Conservation (phyloP, 2,113 vertebrate genomes). For the Misgurnus mizolepis region DNA sequence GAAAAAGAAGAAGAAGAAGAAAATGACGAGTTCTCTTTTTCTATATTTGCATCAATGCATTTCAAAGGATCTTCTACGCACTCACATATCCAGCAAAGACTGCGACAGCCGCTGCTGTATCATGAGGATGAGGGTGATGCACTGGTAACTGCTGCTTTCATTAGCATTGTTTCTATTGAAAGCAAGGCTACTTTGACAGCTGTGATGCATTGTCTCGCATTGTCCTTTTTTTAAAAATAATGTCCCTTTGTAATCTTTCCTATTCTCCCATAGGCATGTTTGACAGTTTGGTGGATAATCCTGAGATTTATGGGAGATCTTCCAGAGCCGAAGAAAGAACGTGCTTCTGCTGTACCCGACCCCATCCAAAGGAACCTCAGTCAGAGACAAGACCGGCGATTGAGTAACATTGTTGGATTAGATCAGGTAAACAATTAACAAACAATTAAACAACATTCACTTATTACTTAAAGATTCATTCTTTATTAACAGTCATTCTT, state of each 20-base stretch:
- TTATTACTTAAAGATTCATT: not conserved
- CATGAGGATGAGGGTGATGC: slow-evolving; percentile 85
- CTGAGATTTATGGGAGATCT: slow-evolving; percentile 93
- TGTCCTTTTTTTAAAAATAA: not conserved
- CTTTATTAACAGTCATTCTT: not conserved
- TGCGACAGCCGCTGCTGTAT: slow-evolving; percentile 82
- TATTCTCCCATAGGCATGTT: slow-evolving; percentile 76
- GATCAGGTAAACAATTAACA: slow-evolving; percentile 67
- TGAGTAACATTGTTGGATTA: slow-evolving; percentile 73
- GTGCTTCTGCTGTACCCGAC: slow-evolving; percentile 42
- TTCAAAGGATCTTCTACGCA: slow-evolving; percentile 83
- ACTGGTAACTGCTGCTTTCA: slow-evolving; percentile 70
- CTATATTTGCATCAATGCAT: slow-evolving; percentile 81
- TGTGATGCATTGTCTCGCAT: not conserved
- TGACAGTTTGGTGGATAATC: slow-evolving; percentile 85
- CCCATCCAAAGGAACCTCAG: slow-evolving; percentile 36
- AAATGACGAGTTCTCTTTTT: slow-evolving; percentile 79
- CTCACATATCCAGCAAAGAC: slow-evolving; percentile 73
- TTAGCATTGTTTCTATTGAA: not conserved
- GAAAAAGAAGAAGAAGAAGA: slow-evolving; percentile 56
- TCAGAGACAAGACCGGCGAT: slow-evolving; percentile 59
- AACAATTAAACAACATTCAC: no score
- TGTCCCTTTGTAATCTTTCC: not conserved
- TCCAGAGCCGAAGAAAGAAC: slow-evolving; percentile 76
- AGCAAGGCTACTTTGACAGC: not conserved